Conservation (phyloP, 2,113 vertebrate genomes). For the Fregata magnificens region DNA sequence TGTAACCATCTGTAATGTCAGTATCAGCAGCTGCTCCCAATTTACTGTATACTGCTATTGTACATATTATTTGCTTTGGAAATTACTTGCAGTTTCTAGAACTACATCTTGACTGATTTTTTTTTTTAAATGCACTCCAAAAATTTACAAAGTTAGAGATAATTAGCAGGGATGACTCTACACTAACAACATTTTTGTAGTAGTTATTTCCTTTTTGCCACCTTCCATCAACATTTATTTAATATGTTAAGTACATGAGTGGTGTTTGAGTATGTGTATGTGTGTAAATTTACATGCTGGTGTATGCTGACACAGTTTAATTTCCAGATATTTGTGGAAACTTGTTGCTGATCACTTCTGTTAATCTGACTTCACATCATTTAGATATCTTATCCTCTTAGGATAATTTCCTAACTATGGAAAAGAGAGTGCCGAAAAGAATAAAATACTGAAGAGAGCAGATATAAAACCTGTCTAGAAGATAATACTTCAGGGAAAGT, state of each 20-base stretch:
- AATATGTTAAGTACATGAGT: neutral
- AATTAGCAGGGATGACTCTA: conserved; percentile 2
- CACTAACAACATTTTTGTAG: neutral
- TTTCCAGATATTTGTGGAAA: conserved; percentile 21
- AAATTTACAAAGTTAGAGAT: conserved; percentile 9
- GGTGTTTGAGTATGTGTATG: neutral
- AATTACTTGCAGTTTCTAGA: conserved; percentile 67
- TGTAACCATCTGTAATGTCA: conserved; percentile 70
- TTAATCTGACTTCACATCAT: neutral
- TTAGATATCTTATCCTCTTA: neutral
- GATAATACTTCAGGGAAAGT: neutral
- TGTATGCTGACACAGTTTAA: neutral
- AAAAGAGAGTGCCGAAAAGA: neutral
- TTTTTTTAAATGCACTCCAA: conserved; percentile 2
- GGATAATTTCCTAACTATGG: neutral
- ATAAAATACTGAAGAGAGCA: neutral
- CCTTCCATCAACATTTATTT: conserved; percentile 16
- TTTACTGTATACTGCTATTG: conserved; percentile 53
- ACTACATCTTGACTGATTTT: conserved; percentile 25
- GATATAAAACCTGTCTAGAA: neutral
- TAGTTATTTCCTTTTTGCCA: conserved; percentile 1
- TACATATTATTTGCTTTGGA: conserved; percentile 64
- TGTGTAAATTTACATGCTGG: neutral
- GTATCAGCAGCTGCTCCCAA: conserved; percentile 65
- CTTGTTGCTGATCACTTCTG: neutral